A percentile compares a stretch with the other conserved stretches of the same genome.
These are phyloP conservation scores for Dolichallabes microphthalmus DNA, from an alignment of 2,113 vertebrate species.

Conservation along the genomic window DNA sequence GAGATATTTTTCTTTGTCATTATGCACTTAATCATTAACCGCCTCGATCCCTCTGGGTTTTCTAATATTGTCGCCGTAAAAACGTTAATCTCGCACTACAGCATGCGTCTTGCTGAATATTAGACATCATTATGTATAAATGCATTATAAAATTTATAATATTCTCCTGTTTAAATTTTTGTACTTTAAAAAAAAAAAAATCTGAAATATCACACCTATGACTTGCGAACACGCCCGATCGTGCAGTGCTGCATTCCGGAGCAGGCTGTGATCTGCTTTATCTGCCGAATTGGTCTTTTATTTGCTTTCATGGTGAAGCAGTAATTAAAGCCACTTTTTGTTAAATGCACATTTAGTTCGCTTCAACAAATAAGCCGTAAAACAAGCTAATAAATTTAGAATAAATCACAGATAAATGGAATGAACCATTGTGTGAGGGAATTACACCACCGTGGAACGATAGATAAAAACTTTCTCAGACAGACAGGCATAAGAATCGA, in stretches of 20 bases:
- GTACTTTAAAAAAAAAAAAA: too few species aligned
- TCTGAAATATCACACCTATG: background rate
- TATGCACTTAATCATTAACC: slow-evolving; percentile 16
- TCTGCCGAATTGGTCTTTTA: background rate
- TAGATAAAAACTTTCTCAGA: too few species aligned
- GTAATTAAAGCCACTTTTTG: background rate
- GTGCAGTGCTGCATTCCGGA: background rate
- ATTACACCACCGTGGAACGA: background rate
- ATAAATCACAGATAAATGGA: background rate
- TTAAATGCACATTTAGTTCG: background rate
- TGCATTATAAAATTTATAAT: background rate
- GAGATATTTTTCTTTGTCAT: slow-evolving; percentile 3
- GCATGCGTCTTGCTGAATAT: background rate
- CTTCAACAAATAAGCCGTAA: background rate
- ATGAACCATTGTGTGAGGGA: background rate
- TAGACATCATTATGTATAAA: background rate
- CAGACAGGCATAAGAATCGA: too few species aligned
- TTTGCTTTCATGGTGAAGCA: background rate
- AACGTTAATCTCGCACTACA: background rate
- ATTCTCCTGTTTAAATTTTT: background rate
- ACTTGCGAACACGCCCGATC: background rate
- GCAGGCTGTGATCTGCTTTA: too few species aligned
- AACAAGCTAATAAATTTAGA: background rate
- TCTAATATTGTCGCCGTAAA: background rate
- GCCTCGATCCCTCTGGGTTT: background rate